These are phyloP conservation scores for Thomomys bottae DNA, from an alignment of 2,113 vertebrate species.

Conservation along the genomic window DNA sequence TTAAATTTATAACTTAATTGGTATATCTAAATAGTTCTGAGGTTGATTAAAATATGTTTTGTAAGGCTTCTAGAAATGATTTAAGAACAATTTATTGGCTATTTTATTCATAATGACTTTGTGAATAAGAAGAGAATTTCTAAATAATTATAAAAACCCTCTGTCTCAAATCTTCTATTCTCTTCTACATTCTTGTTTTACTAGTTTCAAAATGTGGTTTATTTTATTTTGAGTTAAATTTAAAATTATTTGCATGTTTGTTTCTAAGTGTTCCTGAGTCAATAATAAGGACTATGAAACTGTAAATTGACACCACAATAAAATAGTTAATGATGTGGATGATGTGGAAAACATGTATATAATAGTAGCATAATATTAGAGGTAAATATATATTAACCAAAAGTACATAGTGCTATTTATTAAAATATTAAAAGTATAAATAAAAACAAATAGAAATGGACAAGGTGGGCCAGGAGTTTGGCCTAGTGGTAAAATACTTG, in stretches of 20 bases:
- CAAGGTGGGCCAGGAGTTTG: no score
- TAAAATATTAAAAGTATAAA: neutral
- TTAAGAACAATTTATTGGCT: neutral
- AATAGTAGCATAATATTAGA: neutral
- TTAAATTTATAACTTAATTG: no score
- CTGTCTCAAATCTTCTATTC: neutral
- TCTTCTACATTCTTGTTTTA: no score
- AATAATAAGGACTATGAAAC: neutral
- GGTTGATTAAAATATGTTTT: no score
- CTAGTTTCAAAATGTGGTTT: no score
- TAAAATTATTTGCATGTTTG: neutral
- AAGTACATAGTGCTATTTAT: neutral
- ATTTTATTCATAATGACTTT: neutral
- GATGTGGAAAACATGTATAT: neutral
- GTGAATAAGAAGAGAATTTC: neutral
- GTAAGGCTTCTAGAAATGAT: neutral
- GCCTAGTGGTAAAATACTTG: no score
- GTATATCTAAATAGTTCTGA: no score
- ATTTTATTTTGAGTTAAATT: neutral
- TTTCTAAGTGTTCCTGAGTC: neutral
- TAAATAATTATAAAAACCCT: neutral
- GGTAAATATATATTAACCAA: neutral
- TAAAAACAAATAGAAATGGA: neutral
- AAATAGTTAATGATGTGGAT: neutral
- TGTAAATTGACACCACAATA: no score